Evolutionary conservation across 2,113 vertebrate genomes (phyloP).

Genomic region (Dipodomys stephensi): DNA sequence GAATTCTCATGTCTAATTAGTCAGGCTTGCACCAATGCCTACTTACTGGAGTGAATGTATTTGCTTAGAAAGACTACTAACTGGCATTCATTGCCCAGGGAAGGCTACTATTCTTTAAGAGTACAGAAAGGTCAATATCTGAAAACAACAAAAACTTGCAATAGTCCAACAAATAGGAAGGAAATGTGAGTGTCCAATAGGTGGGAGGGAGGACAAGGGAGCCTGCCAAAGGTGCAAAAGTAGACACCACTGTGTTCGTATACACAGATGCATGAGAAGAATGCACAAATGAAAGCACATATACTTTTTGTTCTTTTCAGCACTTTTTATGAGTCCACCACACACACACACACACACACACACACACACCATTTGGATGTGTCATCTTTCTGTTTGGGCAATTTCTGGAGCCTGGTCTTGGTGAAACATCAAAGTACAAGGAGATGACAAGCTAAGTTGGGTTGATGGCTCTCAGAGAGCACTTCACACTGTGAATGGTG

Average conservation of each 20-base stretch:
- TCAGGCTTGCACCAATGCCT: not conserved
- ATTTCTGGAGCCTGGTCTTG: constrained; percentile 66
- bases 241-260: not conserved
- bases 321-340: constrained; percentile 61
- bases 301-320: constrained; percentile 9
- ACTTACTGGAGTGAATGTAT: too few relatives aligned
- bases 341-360: too few relatives aligned
- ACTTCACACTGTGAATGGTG: constrained; percentile 79
- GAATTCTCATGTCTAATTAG: not conserved
- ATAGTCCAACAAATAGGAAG: not conserved
- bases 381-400: constrained; percentile 69
- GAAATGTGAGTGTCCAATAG: not conserved
- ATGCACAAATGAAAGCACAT: not conserved
- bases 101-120: not conserved
- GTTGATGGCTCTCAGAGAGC: constrained; percentile 65
- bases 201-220: not conserved
- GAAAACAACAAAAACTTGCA: not conserved
- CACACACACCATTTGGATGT: constrained; percentile 43
- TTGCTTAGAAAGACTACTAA: not conserved
- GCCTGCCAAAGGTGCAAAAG: not conserved
- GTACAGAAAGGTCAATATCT: not conserved
- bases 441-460: constrained; percentile 73
- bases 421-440: constrained; percentile 80
- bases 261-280: not conserved
- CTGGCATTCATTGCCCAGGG: not conserved